Base-by-base conservation (phyloP, 2,113 vertebrate species). In the Felis chaus region DNA sequence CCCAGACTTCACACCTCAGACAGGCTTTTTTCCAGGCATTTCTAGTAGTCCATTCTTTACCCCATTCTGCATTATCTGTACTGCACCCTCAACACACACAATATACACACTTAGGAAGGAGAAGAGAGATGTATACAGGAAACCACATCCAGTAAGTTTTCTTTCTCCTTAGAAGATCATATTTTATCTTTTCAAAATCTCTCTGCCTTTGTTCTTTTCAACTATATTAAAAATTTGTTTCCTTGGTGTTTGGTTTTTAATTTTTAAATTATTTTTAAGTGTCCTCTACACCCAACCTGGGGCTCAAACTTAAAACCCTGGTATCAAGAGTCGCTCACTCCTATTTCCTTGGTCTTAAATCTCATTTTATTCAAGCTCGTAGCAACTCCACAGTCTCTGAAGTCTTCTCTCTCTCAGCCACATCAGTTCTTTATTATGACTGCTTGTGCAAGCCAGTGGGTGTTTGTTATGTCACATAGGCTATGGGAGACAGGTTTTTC, bases 121-220 rank as follows among this genome's bases (percentile, higher is more conserved):
- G 36, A 69, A 21, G 65, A 25, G 31, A 48, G 8, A 11, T 19
- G 13, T 2, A 1, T 83, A 48, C 8, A 87, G 25, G 45, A 76
- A 66, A 53, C 57, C 48, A 81, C n/a, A 7, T 80, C 55, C 10
- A 57, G 4, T 74, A 55, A 83, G 15, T 80, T 92, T 79, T 82
- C 65, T 55, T 69, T 39, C 39, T 8, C 25, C 18, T 87, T 76
- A 53, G 61, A 89, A 50, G 57, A 39, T 57, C 50, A 15, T 71
- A n/a, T 94, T 86, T 83, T 14, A 1, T 50, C 41, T 83, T 95
- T 97, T 61, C 39, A 90, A 21, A 94, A 84, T 94, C 81, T 71
- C 31, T 36, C 39, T 89, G 45, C 66, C 31, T 96, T 89, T 97
- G 14, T 71, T 86, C 27, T 92, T 97, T 97, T 81, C 81, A 53